Base-by-base conservation (phyloP, 2,888 invertebrate genomes). In the Argyresthia albistria region DNA sequence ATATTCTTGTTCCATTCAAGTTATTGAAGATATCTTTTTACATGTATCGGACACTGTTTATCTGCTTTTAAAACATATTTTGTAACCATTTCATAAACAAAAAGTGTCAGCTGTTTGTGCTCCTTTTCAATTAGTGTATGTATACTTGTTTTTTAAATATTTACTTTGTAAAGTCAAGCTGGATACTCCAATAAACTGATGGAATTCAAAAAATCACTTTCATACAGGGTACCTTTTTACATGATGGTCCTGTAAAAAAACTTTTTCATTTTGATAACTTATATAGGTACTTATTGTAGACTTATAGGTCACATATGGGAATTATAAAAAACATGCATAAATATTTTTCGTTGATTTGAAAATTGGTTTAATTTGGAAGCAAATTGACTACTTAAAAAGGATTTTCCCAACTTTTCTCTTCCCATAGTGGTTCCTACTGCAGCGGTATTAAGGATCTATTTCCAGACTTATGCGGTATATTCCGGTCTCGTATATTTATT, bases 341-440 rank as follows among this genome's bases (percentile, higher is more conserved):
- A 74, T 82, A 80, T 74, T 77, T 80, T 86, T 86, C 86, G 86
- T 86, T 86, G 86, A 83, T 71, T 77, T 66, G 35, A 36, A 14
- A 43, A 51, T 42, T 43, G 42, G 11, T 43, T 51, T 15, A 43
- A 16, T 75, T 78, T 72, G 73, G 72, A 82, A 81, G 81, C 80
- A 70, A 79, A 76, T 55, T 55, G 45, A 53, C 56, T 53, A 48
- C 48, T 14, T 48, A 48, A 48, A n/a, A 48, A 45, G 35, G 35
- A 36, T 35, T 16, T 36, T 36, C 36, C 48, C 14, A 35, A 47
- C 25, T 35, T 35, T 47, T 47, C 47, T 47, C 35, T 16, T 12
- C 35, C 12, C 47, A 35, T 15, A 45, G 8, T 14, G 12, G n/a
- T 35, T 47, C 25, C n/a, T n/a, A 25, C 6, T 25, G 25, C 25